Evolutionary conservation across 2,113 vertebrate genomes (phyloP).

Genomic region (Scatophagus argus): DNA sequence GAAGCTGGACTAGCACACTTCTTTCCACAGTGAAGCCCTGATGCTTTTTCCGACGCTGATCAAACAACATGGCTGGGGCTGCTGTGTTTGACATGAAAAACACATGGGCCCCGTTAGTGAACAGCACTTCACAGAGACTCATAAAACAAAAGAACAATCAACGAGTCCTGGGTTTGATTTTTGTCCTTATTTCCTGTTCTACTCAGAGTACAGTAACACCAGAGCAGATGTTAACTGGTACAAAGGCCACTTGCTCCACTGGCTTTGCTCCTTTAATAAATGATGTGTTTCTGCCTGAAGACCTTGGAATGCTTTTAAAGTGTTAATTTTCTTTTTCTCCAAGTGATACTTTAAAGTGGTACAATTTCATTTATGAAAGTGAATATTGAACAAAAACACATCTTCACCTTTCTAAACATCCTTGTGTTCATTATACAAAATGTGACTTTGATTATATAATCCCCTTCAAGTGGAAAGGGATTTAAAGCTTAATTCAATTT

Average conservation of each 20-base stretch:
- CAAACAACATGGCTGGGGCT: slow-evolving; percentile 59
- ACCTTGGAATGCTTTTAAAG: slow-evolving; percentile 21
- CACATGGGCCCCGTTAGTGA: slow-evolving; percentile 60
- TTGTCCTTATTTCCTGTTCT: slow-evolving; percentile 7
- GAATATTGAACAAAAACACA: slow-evolving; percentile 2
- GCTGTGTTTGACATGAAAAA: slow-evolving; percentile 56
- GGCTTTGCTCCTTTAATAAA: slow-evolving; percentile 13
- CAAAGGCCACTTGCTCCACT: not conserved
- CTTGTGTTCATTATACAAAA: slow-evolving; percentile 8
- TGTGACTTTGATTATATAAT: slow-evolving; percentile 37
- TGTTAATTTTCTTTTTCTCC: not conserved
- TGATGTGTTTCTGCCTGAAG: slow-evolving; percentile 17
- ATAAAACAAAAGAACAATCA: slow-evolving; percentile 52
- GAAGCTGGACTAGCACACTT: not conserved
- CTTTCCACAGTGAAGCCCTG: slow-evolving; percentile 47
- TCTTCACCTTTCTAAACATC: slow-evolving; percentile 20
- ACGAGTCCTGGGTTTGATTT: slow-evolving; percentile 27
- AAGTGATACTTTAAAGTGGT: not conserved
- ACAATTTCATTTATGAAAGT: not conserved
- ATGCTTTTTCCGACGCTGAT: slow-evolving; percentile 48
- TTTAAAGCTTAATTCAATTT: slow-evolving; percentile 34
- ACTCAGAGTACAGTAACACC: not conserved
- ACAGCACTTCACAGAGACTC: slow-evolving; percentile 21
- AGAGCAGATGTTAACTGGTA: slow-evolving; percentile 41
- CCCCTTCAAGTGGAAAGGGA: slow-evolving; percentile 38